phyloP scores from a whole-genome alignment of 2,113 vertebrate genomes.

The Centrocercus urophasianus region DNA sequence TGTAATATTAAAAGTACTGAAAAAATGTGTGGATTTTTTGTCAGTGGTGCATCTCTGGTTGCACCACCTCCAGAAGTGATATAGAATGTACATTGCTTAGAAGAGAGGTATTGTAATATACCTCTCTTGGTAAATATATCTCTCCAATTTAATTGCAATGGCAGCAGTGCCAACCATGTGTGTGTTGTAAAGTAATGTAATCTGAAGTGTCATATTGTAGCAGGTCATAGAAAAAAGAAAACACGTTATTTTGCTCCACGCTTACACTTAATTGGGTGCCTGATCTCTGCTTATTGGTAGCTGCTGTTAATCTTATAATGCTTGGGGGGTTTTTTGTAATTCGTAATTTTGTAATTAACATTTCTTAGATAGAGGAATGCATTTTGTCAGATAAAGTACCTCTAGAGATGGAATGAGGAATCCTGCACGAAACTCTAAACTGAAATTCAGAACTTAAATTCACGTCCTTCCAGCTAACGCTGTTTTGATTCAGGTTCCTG shows the following conservation, averaged over 20 bases:
- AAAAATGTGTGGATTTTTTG: too few species aligned
- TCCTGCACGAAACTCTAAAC: not conserved
- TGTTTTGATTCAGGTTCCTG: not conserved
- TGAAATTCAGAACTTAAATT: not conserved
- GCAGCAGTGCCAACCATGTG: not conserved
- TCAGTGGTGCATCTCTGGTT: too few species aligned
- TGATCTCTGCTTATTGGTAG: not conserved
- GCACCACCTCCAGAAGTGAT: too few species aligned
- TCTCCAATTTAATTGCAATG: too few species aligned
- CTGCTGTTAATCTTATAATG: not conserved
- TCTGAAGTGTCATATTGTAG: not conserved
- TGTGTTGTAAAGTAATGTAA: not conserved
- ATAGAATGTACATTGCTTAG: not conserved
- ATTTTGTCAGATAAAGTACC: not conserved
- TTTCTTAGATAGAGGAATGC: not conserved
- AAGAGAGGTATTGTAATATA: not conserved
- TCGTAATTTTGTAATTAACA: not conserved
- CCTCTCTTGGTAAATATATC: too few species aligned
- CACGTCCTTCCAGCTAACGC: not conserved
- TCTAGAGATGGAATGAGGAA: not conserved
- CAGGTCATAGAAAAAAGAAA: not conserved
- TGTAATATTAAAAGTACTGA: too few species aligned
- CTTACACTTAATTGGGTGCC: not conserved
- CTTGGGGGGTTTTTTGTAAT: not conserved
- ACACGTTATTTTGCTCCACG: not conserved